Percentiles rank a stretch among this genome's conserved stretches.
Conservation (phyloP, 2,888 invertebrate species). For the Stenurella melanura region DNA sequence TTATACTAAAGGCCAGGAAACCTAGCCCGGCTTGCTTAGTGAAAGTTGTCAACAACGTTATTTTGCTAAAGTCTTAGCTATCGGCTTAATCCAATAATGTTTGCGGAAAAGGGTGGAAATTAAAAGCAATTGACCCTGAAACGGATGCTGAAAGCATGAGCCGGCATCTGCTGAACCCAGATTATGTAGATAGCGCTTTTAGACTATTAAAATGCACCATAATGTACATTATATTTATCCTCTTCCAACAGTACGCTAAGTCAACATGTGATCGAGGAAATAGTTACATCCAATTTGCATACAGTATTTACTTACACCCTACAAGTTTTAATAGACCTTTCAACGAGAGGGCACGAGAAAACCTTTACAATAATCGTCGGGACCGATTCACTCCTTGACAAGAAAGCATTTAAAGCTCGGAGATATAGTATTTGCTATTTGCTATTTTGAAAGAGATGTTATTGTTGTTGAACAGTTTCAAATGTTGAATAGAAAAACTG, state of each 20-base stretch:
- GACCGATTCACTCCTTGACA: background rate
- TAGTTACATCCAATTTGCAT: slow-evolving; percentile 49
- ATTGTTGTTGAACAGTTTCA: no score
- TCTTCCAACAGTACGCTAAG: slow-evolving; percentile 39
- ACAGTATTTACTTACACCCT: slow-evolving; percentile 46
- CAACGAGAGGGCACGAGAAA: background rate
- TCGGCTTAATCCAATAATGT: slow-evolving; percentile 56
- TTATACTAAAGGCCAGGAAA: slow-evolving; percentile 9
- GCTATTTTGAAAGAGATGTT: no score
- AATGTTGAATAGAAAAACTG: no score
- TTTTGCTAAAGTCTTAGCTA: slow-evolving; percentile 51
- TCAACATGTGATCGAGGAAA: slow-evolving; percentile 49
- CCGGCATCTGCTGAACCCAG: slow-evolving; percentile 50
- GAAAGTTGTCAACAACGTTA: slow-evolving; percentile 44
- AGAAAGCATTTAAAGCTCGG: background rate
- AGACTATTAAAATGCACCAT: slow-evolving; percentile 50
- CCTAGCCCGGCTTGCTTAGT: slow-evolving; percentile 8
- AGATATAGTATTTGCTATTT: no score
- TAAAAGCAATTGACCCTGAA: slow-evolving; percentile 60
- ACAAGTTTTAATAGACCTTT: slow-evolving; percentile 49
- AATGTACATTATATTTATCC: slow-evolving; percentile 46
- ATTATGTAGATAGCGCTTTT: slow-evolving; percentile 56
- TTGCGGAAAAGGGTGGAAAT: slow-evolving; percentile 56
- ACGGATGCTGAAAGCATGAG: slow-evolving; percentile 55
- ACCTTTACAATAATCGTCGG: background rate